Conservation (phyloP, 2,113 vertebrate species). For the Phrynosoma platyrhinos region DNA sequence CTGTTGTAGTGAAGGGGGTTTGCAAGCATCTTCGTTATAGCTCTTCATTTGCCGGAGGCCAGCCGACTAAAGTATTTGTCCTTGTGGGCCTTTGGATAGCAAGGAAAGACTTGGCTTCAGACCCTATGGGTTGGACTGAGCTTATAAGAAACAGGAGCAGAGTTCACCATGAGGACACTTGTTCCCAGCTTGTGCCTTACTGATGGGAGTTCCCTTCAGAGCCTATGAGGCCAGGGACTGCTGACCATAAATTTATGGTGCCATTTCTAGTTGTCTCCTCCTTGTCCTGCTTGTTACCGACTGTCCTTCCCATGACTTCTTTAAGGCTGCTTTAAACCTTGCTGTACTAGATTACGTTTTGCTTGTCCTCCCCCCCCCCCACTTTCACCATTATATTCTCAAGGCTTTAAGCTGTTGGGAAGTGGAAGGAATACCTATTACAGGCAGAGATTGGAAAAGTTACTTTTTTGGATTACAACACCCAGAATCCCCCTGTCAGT, state of each 20-base stretch:
- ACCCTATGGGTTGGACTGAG: conserved; percentile 16
- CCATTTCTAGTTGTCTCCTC: neutral
- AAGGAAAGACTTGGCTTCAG: conserved; percentile 50
- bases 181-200: neutral
- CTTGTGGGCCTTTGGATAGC: conserved; percentile 55
- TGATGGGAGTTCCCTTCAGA: neutral
- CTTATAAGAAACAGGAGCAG: conserved; percentile 53
- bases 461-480: no score
- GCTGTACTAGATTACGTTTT: neutral
- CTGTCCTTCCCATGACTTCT: conserved; percentile 7
- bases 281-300: neutral
- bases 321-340: accelerated
- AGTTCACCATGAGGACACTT: conserved; percentile 8
- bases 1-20: conserved; percentile 32
- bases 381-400: neutral
- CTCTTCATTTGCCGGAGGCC: conserved; percentile 34
- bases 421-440: neutral
- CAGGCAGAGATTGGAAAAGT: neutral
- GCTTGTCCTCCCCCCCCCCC: neutral
- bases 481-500: no score
- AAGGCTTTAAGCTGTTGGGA: neutral
- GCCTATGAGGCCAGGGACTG: neutral
- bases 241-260: conserved; percentile 3
- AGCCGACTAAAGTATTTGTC: conserved; percentile 46
- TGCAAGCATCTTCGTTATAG: conserved; percentile 38